phyloP scores from a whole-genome alignment of 1,140 invertebrate genomes.

The Aphelenchoides fujianensis region DNA sequence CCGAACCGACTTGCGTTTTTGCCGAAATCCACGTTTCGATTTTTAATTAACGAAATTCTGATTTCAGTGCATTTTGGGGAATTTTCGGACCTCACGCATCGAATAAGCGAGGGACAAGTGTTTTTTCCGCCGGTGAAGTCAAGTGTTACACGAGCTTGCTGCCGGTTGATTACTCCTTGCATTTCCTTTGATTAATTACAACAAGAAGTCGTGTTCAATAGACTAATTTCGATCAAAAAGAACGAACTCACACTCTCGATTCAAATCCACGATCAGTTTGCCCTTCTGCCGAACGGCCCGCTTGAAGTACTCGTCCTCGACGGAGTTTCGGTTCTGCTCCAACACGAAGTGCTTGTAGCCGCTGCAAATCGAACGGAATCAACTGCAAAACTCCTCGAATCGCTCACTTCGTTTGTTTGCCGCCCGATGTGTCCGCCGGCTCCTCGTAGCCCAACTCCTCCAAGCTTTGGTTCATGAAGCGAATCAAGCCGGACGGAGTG shows the following conservation, averaged over 20 bases:
- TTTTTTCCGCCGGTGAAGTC: too few relatives aligned
- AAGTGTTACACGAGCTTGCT: too few relatives aligned
- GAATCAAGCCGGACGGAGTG: conserved; percentile 58
- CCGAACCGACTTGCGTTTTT: too few relatives aligned
- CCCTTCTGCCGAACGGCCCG: conserved; percentile 57
- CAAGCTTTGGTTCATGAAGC: conserved; percentile 54
- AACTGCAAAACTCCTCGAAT: neutral
- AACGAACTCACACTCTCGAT: conserved; percentile 46
- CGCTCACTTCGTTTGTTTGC: neutral
- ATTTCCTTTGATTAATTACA: conserved; percentile 19
- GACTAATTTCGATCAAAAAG: too few relatives aligned
- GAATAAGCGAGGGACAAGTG: too few relatives aligned
- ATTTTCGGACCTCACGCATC: too few relatives aligned
- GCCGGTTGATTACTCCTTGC: too few relatives aligned
- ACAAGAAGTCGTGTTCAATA: too few relatives aligned
- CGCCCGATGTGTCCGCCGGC: conserved; percentile 29
- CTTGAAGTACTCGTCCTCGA: conserved; percentile 55
- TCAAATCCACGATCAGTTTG: conserved; percentile 58
- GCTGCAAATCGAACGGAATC: conserved; percentile 30
- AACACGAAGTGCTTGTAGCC: conserved; percentile 58
- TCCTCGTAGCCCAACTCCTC: conserved; percentile 53
- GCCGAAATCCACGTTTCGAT: too few relatives aligned
- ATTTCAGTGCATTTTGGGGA: too few relatives aligned
- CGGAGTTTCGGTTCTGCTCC: conserved; percentile 50
- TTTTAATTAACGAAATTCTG: too few relatives aligned